These are phyloP conservation scores for Penaeus japonicus DNA, from an alignment of 1,140 invertebrate species.

Conservation along the genomic window DNA sequence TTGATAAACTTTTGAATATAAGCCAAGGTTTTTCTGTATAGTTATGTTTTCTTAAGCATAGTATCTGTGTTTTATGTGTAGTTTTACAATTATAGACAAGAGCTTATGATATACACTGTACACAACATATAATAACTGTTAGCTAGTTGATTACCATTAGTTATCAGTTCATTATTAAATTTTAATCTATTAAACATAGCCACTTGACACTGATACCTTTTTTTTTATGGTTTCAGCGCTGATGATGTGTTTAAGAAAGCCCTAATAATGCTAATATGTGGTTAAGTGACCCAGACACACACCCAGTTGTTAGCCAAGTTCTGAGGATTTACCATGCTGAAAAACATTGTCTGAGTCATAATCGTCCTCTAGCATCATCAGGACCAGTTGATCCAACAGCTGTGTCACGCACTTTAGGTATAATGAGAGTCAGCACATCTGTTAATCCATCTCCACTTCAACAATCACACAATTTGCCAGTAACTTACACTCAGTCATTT, in stretches of 20 bases:
- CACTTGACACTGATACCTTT: slow-evolving; percentile 1
- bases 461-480: too few relatives aligned
- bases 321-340: slow-evolving; percentile 74
- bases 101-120: not conserved
- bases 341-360: slow-evolving; percentile 65
- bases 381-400: not conserved
- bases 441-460: too few relatives aligned
- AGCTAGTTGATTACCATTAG: too few relatives aligned
- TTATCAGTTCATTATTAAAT: not conserved
- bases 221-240: slow-evolving; percentile 67
- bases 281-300: slow-evolving; percentile 73
- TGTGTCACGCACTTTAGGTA: not conserved
- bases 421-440: not conserved
- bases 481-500: too few relatives aligned
- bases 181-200: slow-evolving; percentile 41
- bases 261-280: slow-evolving; percentile 70
- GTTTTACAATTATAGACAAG: not conserved
- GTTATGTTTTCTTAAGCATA: too few relatives aligned
- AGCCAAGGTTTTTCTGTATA: too few relatives aligned
- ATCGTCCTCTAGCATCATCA: not conserved
- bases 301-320: slow-evolving; percentile 72
- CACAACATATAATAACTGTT: too few relatives aligned
- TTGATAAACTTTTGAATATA: not conserved
- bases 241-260: slow-evolving; percentile 72
- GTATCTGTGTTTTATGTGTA: too few relatives aligned